Evolutionary conservation across 2,797 vertebrate genomes (phyloP), one percentile per base, ranked within the genome.

Genomic region (Scomberomorus guttatus): DNA sequence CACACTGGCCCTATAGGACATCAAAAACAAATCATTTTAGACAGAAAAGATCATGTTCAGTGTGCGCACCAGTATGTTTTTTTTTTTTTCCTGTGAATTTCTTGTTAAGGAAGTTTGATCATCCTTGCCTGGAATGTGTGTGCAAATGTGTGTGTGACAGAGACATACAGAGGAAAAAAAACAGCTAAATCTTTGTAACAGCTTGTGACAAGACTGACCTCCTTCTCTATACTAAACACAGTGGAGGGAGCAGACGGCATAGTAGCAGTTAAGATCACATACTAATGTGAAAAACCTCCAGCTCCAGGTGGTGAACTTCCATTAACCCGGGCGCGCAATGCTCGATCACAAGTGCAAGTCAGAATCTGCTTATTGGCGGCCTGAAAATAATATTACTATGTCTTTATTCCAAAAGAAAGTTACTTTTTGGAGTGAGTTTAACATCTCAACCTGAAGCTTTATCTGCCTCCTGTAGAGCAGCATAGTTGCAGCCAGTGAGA

Each of bases 251-350:
- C 62, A 71, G 72, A 85, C 66, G 8, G 72, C 44, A 84, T 58
- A 72, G 75, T 61, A 72, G 71, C 55, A 57, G 48, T 73, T 64
- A 70, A 85, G 46, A 79, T 86, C 77, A 58, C 87, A 76, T 3
- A 50, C 61, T 54, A 46, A 81, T 67, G 80, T 78, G 65, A 86
- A 90, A 87, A 83, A 63, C 75, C 55, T 64, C 32, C n/a, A 51
- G 24, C 60, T 79, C 73, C 56, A 48, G 64, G 46, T 17, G 37
- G 15, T 84, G 72, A 77, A 74, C 82, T 80, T 63, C 52, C 77
- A 77, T 61, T 58, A 78, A 83, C 63, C 75, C 10, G 1, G 48
- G 48, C n/a, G 18, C 42, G n/a, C 44, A 34, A 44, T 44, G 62
- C 18, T 44, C 15, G 11, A 46, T 54, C 60, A 34, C 39, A 75